Evolutionary conservation across 2,888 invertebrate species (phyloP).

Genomic region (Helicoverpa assulta): DNA sequence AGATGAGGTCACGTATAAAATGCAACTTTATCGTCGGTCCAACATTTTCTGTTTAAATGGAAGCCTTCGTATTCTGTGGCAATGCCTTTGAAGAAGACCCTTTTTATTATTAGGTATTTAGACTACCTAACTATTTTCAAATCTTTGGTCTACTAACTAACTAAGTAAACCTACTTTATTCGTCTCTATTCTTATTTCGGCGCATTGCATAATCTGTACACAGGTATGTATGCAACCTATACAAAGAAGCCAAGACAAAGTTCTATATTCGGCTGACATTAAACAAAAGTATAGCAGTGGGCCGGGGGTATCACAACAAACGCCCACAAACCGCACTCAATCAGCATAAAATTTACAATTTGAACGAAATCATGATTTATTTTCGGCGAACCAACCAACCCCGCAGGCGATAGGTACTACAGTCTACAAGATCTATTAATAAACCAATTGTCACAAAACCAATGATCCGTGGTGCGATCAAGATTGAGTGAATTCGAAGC

Average conservation of each 20-base stretch:
- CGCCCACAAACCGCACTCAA: slow-evolving; percentile 3
- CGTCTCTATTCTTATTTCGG: too few relatives aligned
- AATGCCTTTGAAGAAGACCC: too few relatives aligned
- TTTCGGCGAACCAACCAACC: background rate
- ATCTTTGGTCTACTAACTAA: too few relatives aligned
- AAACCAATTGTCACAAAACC: slow-evolving; percentile 39
- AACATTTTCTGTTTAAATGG: slow-evolving; percentile 6
- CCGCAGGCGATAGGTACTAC: background rate
- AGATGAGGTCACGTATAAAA: slow-evolving; percentile 19
- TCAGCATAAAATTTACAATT: slow-evolving; percentile 24
- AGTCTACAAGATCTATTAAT: slow-evolving; percentile 24
- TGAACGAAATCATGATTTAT: background rate
- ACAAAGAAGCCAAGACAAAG: background rate
- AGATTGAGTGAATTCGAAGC: slow-evolving; percentile 55
- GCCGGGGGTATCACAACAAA: background rate
- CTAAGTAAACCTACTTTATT: background rate
- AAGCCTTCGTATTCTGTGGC: background rate
- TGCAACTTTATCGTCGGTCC: slow-evolving; percentile 1
- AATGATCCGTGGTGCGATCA: slow-evolving; percentile 41
- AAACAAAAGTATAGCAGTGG: background rate
- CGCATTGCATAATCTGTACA: too few relatives aligned
- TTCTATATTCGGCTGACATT: background rate
- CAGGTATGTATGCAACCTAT: too few relatives aligned
- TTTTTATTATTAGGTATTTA: too few relatives aligned
- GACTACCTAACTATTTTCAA: too few relatives aligned